Evolutionary conservation across 2,888 invertebrate genomes (phyloP), one percentile per base, ranked within the genome.

Genomic region (Arge pagana): DNA sequence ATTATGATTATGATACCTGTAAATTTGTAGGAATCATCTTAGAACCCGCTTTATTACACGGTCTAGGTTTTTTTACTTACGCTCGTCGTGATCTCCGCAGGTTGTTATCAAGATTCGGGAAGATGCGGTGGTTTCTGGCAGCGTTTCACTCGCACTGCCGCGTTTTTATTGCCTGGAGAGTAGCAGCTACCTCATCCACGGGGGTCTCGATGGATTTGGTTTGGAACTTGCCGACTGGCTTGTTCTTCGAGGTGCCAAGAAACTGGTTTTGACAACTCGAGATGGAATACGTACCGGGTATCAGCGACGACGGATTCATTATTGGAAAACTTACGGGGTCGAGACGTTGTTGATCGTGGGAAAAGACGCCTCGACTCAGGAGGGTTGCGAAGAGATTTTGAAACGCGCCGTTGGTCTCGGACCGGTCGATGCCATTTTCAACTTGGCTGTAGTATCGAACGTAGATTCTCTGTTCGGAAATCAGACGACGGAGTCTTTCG

Each of bases 191-290:
- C 67, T 88, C 0, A 80, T 88, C 2, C 81, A 85, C 3, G 88
- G 88, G 10, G 93, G 94, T 23, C 80, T 94, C 0, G 94, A 93
- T 35, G 93, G 93, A 0, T 92, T 95, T 68, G 96, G 96, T 4
- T 79, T 96, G 41, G 96, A 96, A 74, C 23, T 39, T 4, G 37
- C 37, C 3, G 24, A 21, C 3, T 33, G 33, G 33, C 33, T 33
- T 15, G 33, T 33, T 4, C 33, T 33, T 7, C 33, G 95, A 57
- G 95, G 94, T 0, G 93, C 89, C 0, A 83, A 80, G 61, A 87
- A 89, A 59, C 64, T 96, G 19, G 76, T 82, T 7, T 76, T 83
- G 19, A 80, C 81, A 2, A 81, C 82, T 5, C 73, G 83, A 48
- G 76, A 79, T 16, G 82, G 82, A 4, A 70, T 81, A 10, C 68